These are phyloP conservation scores for Scaptomyza parva DNA, from an alignment of 2,888 invertebrate species.

Conservation along the genomic window DNA sequence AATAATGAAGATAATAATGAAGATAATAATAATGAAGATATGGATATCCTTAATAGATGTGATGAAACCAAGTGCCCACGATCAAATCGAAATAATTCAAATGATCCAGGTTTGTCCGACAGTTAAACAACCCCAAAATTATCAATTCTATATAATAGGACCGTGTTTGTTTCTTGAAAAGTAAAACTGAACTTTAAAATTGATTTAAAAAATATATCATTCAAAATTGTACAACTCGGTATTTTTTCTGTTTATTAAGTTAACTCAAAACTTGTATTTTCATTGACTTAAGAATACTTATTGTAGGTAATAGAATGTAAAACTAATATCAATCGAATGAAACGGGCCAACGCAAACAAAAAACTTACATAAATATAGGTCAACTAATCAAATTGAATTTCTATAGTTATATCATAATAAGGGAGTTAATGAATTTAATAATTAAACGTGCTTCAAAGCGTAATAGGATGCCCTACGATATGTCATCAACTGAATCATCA, in stretches of 20 bases:
- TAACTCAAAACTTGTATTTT: conserved; percentile 32
- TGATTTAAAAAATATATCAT: neutral
- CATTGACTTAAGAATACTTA: conserved; percentile 52
- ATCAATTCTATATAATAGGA: no score
- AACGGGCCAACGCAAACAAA: conserved; percentile 51
- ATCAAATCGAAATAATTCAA: no score
- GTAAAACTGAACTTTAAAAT: no score
- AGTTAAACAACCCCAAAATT: no score
- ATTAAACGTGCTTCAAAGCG: conserved; percentile 24
- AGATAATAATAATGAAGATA: no score
- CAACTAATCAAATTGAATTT: conserved; percentile 42
- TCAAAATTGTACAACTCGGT: conserved; percentile 6
- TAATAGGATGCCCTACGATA: conserved; percentile 33
- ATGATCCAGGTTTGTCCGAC: no score
- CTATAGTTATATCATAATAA: neutral
- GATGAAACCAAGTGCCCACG: no score
- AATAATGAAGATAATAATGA: no score
- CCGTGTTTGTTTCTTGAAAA: no score
- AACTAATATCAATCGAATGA: conserved; percentile 25
- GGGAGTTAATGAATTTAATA: conserved; percentile 1
- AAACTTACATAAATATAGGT: conserved; percentile 44
- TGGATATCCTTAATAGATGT: no score
- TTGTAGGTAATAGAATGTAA: conserved; percentile 26
- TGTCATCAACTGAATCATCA: conserved; percentile 7
- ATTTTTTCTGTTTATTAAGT: conserved; percentile 30